Conservation (phyloP, 37 sponge, comb jelly and placozoan genomes). For the Geodia barretti region DNA sequence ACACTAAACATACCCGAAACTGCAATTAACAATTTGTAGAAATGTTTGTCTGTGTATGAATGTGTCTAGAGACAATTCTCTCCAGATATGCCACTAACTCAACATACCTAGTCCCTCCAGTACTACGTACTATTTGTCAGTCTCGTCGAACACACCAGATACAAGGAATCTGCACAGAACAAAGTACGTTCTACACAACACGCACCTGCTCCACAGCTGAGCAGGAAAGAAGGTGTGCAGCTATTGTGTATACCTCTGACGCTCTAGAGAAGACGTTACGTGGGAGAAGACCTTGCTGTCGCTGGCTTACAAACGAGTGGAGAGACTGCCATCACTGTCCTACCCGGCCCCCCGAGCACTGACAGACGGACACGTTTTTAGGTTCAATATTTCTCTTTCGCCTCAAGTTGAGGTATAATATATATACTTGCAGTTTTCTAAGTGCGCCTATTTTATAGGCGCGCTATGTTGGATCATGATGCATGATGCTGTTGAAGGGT, state of each 20-base stretch:
- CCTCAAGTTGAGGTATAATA: too few relatives aligned
- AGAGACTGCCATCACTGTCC: conserved; percentile 4
- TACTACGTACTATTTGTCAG: conserved; percentile 6
- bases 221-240: neutral
- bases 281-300: conserved; percentile 20
- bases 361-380: too few relatives aligned
- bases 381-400: too few relatives aligned
- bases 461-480: neutral
- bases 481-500: conserved; percentile 3
- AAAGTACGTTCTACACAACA: too few relatives aligned
- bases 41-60: too few relatives aligned
- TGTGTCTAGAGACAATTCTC: too few relatives aligned
- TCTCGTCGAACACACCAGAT: conserved; percentile 45
- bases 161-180: conserved; percentile 29
- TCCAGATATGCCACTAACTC: neutral
- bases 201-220: too few relatives aligned
- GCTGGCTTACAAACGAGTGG: conserved; percentile 16
- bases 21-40: too few relatives aligned
- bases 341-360: neutral
- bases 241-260: conserved; percentile 13
- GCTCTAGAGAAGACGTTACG: conserved; percentile 9
- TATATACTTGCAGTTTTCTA: neutral
- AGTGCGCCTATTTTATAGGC: conserved; percentile 1
- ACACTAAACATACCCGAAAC: too few relatives aligned
- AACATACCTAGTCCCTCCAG: conserved; percentile 76